Conservation (phyloP, 2,888 invertebrate genomes). For the Chrysolina oricalcia region DNA sequence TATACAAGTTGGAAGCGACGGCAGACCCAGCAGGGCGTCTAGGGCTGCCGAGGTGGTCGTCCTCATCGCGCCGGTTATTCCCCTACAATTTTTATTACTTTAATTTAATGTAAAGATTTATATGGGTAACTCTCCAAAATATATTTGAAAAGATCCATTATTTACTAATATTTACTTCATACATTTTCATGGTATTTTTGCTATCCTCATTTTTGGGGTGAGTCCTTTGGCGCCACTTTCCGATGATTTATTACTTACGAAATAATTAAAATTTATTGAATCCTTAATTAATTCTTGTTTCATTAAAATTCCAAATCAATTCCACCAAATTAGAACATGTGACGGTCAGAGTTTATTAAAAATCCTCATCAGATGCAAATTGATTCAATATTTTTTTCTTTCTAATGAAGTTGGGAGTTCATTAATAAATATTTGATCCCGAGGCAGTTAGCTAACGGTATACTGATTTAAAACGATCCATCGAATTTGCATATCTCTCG, state of each 20-base stretch:
- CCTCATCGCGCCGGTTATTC: no score
- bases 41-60: no score
- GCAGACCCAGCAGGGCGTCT: no score
- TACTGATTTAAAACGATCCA: slow-evolving; percentile 5
- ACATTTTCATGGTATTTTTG: no score
- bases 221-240: background rate
- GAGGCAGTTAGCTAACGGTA: slow-evolving; percentile 10
- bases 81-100: no score
- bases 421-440: slow-evolving; percentile 42
- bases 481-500: background rate
- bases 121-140: no score
- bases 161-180: no score
- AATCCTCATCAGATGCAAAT: slow-evolving; percentile 44
- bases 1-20: no score
- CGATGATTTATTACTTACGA: background rate
- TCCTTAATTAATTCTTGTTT: slow-evolving; percentile 37
- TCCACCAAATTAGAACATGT: slow-evolving; percentile 38
- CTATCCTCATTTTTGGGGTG: no score
- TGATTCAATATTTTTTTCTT: slow-evolving; percentile 43
- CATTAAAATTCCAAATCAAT: slow-evolving; percentile 44
- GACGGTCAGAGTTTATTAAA: slow-evolving; percentile 44
- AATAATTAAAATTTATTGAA: background rate
- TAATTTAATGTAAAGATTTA: no score
- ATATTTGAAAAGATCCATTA: no score
- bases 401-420: slow-evolving; percentile 40